A percentile compares a stretch with the other conserved stretches of the same genome.
phyloP scores from a whole-genome alignment of 2,113 vertebrate genomes.

The Corvus hawaiiensis region DNA sequence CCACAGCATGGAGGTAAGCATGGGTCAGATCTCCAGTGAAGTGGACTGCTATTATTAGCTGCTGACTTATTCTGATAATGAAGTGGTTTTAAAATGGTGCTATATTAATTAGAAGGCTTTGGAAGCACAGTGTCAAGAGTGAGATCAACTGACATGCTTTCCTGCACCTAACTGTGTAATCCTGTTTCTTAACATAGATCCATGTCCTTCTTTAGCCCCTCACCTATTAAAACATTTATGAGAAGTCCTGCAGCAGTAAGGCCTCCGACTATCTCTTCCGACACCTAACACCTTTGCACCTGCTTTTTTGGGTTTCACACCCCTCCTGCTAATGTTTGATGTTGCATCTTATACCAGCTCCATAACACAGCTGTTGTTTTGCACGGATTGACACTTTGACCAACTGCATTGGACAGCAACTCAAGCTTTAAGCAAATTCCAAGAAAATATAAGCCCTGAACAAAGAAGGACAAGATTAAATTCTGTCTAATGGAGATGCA shows the following conservation, averaged over 20 bases:
- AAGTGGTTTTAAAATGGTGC: neutral
- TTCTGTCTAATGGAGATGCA: neutral
- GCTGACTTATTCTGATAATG: neutral
- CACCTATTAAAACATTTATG: slow-evolving; percentile 20
- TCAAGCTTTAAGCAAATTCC: neutral
- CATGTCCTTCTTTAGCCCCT: neutral
- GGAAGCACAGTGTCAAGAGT: neutral
- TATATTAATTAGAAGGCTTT: neutral
- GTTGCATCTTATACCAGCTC: neutral
- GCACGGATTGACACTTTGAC: slow-evolving; percentile 19
- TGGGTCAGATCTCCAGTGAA: neutral
- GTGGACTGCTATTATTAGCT: slow-evolving; percentile 6
- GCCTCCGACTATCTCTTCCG: neutral
- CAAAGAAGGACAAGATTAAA: neutral
- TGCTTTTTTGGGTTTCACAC: slow-evolving; percentile 54
- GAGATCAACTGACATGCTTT: neutral
- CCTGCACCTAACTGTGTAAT: neutral
- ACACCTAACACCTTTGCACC: slow-evolving; percentile 57
- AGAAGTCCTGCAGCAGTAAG: neutral
- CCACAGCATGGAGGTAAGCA: neutral
- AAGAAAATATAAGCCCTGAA: neutral
- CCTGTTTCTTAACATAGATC: slow-evolving; percentile 17
- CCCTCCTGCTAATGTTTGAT: slow-evolving; percentile 24
- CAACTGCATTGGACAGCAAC: neutral
- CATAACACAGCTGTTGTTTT: slow-evolving; percentile 50